Evolutionary conservation across 2,797 vertebrate genomes (phyloP).

Genomic region (Artibeus jamaicensis): DNA sequence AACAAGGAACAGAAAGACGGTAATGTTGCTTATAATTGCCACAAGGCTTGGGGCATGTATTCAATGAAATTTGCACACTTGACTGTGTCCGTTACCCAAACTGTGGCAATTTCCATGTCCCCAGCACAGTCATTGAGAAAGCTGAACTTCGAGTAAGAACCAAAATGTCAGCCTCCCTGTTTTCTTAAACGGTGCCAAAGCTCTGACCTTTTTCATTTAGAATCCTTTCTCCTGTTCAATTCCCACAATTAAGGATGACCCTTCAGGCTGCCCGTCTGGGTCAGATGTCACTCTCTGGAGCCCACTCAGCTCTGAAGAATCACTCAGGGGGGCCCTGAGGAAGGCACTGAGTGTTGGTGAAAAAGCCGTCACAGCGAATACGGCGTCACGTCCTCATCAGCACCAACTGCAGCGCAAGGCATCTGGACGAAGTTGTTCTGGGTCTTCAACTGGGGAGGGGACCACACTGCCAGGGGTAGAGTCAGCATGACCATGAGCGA

Average conservation of each 20-base stretch:
- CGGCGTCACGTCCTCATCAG: accelerated
- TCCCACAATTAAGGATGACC: not conserved
- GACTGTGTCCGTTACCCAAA: not conserved
- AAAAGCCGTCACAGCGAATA: accelerated
- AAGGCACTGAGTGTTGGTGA: accelerated
- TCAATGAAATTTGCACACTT: not conserved
- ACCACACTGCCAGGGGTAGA: accelerated
- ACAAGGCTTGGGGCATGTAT: not conserved
- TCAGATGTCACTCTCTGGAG: not conserved
- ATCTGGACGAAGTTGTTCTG: accelerated
- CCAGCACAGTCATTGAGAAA: not conserved
- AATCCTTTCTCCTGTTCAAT: not conserved
- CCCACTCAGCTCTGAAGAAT: not conserved
- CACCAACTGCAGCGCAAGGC: accelerated
- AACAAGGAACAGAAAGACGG: not conserved
- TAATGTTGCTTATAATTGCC: not conserved
- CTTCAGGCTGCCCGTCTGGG: not conserved
- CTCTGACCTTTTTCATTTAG: not conserved
- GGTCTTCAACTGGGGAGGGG: not conserved
- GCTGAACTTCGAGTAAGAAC: not conserved
- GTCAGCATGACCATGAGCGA: not conserved
- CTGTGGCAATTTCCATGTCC: not conserved
- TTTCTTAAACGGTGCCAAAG: slow-evolving; percentile 12
- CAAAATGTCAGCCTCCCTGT: slow-evolving; percentile 18
- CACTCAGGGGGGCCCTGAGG: not conserved